phyloP scores from a whole-genome alignment of 2,888 invertebrate genomes.

The Drosophila infuscata region DNA sequence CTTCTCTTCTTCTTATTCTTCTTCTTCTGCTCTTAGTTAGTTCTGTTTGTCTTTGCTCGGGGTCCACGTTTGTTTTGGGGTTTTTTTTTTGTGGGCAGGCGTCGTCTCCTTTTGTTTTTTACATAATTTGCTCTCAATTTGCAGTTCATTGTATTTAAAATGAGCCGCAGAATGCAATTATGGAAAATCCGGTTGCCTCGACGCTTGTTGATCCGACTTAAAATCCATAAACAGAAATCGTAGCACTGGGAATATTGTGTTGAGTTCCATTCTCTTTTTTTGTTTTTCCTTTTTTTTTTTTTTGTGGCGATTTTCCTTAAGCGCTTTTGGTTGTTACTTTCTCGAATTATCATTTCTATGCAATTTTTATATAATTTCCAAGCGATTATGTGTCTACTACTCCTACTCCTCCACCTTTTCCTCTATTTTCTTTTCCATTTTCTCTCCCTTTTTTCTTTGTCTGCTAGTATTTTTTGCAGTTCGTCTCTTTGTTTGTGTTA shows the following conservation, averaged over 20 bases:
- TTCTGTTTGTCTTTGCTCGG: slow-evolving; percentile 1
- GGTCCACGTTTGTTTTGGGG: slow-evolving; percentile 9
- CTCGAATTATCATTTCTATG: slow-evolving; percentile 50
- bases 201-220: background rate
- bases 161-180: slow-evolving; percentile 17
- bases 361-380: slow-evolving; percentile 51
- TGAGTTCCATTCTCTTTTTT: background rate
- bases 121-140: slow-evolving; percentile 47
- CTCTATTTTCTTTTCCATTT: background rate
- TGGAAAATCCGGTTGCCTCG: background rate
- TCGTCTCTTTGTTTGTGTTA: slow-evolving; percentile 47
- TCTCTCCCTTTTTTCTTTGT: background rate
- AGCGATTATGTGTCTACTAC: slow-evolving; percentile 4
- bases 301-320: background rate
- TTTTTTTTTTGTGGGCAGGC: background rate
- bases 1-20: slow-evolving; percentile 1
- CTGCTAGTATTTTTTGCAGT: background rate
- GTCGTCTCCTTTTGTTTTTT: background rate
- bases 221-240: background rate
- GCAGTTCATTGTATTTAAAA: slow-evolving; percentile 58
- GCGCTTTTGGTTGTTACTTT: slow-evolving; percentile 35
- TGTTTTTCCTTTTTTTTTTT: too few species aligned
- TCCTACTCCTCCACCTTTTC: too few species aligned
- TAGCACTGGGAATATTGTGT: background rate
- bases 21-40: background rate